Evolutionary conservation across 2,888 invertebrate species (phyloP).

Genomic region (Xanthorhoe designata): DNA sequence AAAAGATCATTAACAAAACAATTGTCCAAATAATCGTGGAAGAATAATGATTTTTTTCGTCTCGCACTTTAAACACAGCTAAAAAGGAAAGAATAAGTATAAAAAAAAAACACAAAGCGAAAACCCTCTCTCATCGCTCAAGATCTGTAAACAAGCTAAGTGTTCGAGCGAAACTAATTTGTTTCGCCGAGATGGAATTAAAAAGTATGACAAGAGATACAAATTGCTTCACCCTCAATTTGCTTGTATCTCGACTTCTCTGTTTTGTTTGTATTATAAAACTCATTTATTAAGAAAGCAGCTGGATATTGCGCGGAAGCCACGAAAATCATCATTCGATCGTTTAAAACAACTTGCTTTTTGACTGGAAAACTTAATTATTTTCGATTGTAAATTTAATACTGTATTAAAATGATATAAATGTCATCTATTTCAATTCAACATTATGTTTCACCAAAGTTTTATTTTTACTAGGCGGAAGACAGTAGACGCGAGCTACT

Average conservation of each 20-base stretch:
- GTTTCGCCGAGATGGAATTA: slow-evolving; percentile 75
- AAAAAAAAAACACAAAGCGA: slow-evolving; percentile 51
- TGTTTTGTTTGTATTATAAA: slow-evolving; percentile 76
- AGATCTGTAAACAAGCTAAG: slow-evolving; percentile 73
- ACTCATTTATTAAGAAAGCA: slow-evolving; percentile 74
- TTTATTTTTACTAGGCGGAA: not conserved
- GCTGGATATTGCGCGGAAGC: slow-evolving; percentile 55
- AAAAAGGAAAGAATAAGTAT: slow-evolving; percentile 39
- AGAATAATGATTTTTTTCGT: slow-evolving; percentile 29
- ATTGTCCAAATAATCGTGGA: slow-evolving; percentile 29
- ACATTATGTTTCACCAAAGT: no score
- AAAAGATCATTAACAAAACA: slow-evolving; percentile 32
- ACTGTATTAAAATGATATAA: no score
- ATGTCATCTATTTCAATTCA: no score
- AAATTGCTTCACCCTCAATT: slow-evolving; percentile 78
- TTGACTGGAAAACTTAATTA: no score
- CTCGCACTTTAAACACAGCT: slow-evolving; percentile 34
- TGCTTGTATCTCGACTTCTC: slow-evolving; percentile 66
- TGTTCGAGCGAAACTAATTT: slow-evolving; percentile 72
- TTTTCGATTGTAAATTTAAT: no score
- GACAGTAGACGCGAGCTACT: not conserved
- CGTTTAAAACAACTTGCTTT: not conserved
- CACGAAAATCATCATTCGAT: slow-evolving; percentile 12
- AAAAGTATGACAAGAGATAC: slow-evolving; percentile 80
- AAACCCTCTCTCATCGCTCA: slow-evolving; percentile 57